Evolutionary conservation across 1,140 invertebrate genomes (phyloP).

Genomic region (Rhynchophorus ferrugineus): DNA sequence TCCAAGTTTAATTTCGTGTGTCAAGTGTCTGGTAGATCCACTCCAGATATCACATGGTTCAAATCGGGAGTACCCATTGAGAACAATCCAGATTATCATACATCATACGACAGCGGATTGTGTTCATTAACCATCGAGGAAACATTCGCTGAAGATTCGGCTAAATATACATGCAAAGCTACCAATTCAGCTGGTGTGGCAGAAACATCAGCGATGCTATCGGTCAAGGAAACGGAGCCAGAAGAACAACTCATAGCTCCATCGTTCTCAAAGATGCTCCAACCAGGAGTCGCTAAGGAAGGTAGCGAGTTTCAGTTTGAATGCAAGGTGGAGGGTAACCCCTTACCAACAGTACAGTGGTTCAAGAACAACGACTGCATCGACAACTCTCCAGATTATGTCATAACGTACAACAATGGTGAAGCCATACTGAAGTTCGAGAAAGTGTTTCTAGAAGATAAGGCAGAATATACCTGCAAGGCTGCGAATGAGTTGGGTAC

Average conservation of each 20-base stretch:
- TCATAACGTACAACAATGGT: conserved; percentile 57
- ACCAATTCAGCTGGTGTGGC: conserved; percentile 59
- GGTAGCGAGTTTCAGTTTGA: conserved; percentile 59
- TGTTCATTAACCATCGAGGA: conserved; percentile 64
- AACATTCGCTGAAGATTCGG: conserved; percentile 75
- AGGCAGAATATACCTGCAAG: conserved; percentile 57
- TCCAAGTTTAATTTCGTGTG: conserved; percentile 40
- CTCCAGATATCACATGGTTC: conserved; percentile 77
- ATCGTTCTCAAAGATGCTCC: conserved; percentile 55
- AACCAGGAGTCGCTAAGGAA: conserved; percentile 54
- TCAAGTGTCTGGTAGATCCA: conserved; percentile 57
- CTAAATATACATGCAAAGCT: conserved; percentile 66
- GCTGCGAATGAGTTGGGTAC: conserved; percentile 62
- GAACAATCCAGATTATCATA: conserved; percentile 45
- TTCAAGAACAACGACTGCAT: conserved; percentile 67
- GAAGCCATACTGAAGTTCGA: conserved; percentile 56
- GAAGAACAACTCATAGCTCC: conserved; percentile 59
- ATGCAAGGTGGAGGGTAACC: conserved; percentile 66
- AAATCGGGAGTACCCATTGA: conserved; percentile 51
- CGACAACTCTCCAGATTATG: conserved; percentile 64
- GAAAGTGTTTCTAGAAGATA: conserved; percentile 50
- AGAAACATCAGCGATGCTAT: conserved; percentile 65
- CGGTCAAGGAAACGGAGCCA: conserved; percentile 64
- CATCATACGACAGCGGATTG: conserved; percentile 64
- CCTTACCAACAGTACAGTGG: conserved; percentile 72